These are phyloP conservation scores for Lasius platythorax DNA, from an alignment of 2,888 invertebrate species.

Conservation along the genomic window DNA sequence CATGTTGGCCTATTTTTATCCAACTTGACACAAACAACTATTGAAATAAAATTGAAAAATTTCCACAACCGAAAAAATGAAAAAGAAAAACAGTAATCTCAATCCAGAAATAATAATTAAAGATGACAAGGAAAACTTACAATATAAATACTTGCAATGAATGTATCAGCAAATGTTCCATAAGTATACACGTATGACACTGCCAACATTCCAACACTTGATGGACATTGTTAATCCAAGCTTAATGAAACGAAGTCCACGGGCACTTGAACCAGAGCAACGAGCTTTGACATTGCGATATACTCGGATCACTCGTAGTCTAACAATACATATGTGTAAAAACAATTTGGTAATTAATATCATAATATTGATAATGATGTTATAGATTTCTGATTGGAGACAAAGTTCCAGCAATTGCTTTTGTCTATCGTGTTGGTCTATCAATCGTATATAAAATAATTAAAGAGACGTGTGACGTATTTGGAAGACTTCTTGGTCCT, in stretches of 20 bases:
- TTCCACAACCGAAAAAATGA: too few species aligned
- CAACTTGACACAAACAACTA: too few species aligned
- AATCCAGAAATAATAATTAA: too few species aligned
- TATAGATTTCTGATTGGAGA: conserved; percentile 28
- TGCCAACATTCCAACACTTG: conserved; percentile 20
- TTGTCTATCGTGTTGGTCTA: conserved; percentile 20
- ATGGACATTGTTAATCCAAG: conserved; percentile 20
- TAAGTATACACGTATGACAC: conserved; percentile 18
- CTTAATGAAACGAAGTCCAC: conserved; percentile 13
- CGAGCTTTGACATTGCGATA: conserved; percentile 23
- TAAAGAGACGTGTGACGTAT: conserved; percentile 23
- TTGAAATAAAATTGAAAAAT: too few species aligned
- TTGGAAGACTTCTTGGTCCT: conserved; percentile 9
- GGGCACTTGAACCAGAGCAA: conserved; percentile 25
- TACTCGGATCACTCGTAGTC: not conserved
- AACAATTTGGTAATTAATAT: conserved; percentile 2
- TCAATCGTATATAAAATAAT: conserved; percentile 26
- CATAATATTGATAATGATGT: not conserved
- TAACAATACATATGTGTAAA: conserved; percentile 18
- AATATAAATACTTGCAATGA: too few species aligned
- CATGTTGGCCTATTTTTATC: too few species aligned
- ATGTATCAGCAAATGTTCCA: not conserved
- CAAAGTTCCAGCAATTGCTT: conserved; percentile 14
- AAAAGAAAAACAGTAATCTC: too few species aligned
- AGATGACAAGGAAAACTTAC: too few species aligned